These are phyloP conservation scores for Pachycephus smyrnensis DNA, from an alignment of 2,888 invertebrate species.

Conservation along the genomic window DNA sequence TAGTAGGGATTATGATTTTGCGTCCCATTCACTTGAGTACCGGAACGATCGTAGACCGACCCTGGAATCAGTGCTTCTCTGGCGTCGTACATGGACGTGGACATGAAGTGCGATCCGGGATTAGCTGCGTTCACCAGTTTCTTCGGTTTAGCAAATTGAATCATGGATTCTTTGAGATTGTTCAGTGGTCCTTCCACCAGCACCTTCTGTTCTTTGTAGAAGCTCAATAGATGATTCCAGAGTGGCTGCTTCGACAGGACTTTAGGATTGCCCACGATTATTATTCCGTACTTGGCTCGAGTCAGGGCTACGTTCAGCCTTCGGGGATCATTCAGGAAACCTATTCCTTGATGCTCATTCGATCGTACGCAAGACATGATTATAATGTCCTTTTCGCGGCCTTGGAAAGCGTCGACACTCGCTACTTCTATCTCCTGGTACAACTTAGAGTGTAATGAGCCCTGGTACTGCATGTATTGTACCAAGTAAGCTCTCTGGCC, in stretches of 20 bases:
- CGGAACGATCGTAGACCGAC: constrained; percentile 88
- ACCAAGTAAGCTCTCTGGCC: constrained; percentile 97
- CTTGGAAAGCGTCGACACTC: constrained; percentile 99
- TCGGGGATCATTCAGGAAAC: constrained; percentile 97
- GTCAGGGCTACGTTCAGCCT: constrained; percentile 98
- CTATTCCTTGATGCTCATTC: constrained; percentile 98
- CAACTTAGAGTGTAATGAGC: constrained; percentile 94
- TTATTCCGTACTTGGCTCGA: constrained; percentile 96
- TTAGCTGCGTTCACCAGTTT: constrained; percentile 94
- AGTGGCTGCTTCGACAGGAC: constrained; percentile 97
- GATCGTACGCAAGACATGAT: constrained; percentile 99
- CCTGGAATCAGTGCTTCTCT: constrained; percentile 95
- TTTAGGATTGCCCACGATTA: constrained; percentile 99
- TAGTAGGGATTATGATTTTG: constrained; percentile 64
- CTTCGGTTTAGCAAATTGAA: constrained; percentile 97
- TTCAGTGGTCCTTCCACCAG: constrained; percentile 97
- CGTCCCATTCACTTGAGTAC: constrained; percentile 58
- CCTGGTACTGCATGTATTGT: constrained; percentile 99
- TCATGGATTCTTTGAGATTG: constrained; percentile 95
- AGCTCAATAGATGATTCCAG: constrained; percentile 97
- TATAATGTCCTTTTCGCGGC: constrained; percentile 98
- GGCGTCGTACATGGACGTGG: constrained; percentile 96
- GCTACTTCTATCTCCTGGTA: constrained; percentile 99
- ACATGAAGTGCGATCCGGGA: constrained; percentile 98
- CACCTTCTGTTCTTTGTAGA: constrained; percentile 97